Evolutionary conservation across 2,888 invertebrate species (phyloP).

Genomic region (Clusia tigrina): DNA sequence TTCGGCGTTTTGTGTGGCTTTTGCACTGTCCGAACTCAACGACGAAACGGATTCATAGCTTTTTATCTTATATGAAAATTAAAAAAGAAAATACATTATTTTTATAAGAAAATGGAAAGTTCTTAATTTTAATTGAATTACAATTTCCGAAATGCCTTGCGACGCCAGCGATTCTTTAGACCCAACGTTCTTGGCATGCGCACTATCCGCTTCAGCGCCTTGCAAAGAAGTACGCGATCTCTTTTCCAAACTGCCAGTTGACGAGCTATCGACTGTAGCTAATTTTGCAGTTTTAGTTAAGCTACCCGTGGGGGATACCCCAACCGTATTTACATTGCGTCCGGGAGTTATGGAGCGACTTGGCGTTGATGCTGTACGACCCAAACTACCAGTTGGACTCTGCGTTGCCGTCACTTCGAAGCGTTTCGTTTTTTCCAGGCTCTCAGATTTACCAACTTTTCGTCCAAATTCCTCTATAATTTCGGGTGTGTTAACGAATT

Average conservation of each 20-base stretch:
- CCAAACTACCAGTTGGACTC: constrained; percentile 61
- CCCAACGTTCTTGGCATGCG: constrained; percentile 54
- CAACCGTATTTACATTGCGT: constrained; percentile 38
- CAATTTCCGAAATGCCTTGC: constrained; percentile 64
- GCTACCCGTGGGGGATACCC: constrained; percentile 64
- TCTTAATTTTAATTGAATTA: too few relatives aligned
- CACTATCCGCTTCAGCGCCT: constrained; percentile 45
- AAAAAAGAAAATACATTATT: constrained; percentile 33
- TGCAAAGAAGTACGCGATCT: constrained; percentile 54
- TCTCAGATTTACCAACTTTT: constrained; percentile 63
- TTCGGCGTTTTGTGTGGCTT: constrained; percentile 67
- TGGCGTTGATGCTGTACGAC: constrained; percentile 54
- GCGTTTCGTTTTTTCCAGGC: constrained; percentile 60
- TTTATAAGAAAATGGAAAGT: neutral
- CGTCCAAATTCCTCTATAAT: constrained; percentile 63
- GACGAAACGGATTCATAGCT: constrained; percentile 74
- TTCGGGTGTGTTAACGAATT: constrained; percentile 57
- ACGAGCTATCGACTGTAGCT: constrained; percentile 55
- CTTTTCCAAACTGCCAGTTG: constrained; percentile 59
- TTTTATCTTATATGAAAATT: constrained; percentile 66
- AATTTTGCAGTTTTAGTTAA: constrained; percentile 50
- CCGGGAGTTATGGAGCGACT: constrained; percentile 43
- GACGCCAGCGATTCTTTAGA: constrained; percentile 65
- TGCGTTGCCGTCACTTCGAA: constrained; percentile 49
- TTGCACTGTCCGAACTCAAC: constrained; percentile 69